Evolutionary conservation across 1,140 invertebrate species (phyloP), one percentile per base, ranked within the genome.

Genomic region (Ceratosolen solmsi): DNA sequence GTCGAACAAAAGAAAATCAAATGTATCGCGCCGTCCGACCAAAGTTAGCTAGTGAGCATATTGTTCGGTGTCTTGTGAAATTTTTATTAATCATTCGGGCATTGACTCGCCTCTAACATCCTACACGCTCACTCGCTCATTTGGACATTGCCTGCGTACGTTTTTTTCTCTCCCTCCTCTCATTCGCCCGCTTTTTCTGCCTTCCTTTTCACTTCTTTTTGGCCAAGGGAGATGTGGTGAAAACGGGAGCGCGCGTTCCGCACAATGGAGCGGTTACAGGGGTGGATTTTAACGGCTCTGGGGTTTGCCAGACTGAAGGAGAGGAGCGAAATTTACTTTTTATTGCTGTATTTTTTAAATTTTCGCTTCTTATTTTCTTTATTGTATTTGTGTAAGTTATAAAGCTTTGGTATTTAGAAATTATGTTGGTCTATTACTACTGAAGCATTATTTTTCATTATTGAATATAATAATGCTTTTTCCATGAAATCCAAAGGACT

Each of bases 71-170:
- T 68, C n/a, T 38, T 77, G 82, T 75, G 76, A 83, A 74, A 79
- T 83, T 79, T 79, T 79, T 79, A 82, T 79, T 79, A 79, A 79
- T 79, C 82, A 68, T 79, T 74, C 70, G 38, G n/a, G 22, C 58
- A 63, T 70, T 65, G 63, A 80, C 36, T 60, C 46, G 22, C 17
- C 27, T 65, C 2, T 63, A 9, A 56, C 38, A 8, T 25, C 9
- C 27, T 20, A 1, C 13, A 25, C 20, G 22, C 15, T 9, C 17
- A 27, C 36, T 54, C 41, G 30, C 46, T 58, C n/a, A 13, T 58
- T 49, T 65, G 13, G 41, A 41, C 36, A 27, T 76, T 65, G n/a
- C 41, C 22, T 30, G 1, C n/a, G 0, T 36, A 17, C n/a, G 0
- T 30, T 56, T 36, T 54, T 63, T 49, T 36, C 5, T 49, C 13